These are phyloP conservation scores for Cryptops parisi DNA, from an alignment of 2,888 invertebrate species.

Conservation along the genomic window DNA sequence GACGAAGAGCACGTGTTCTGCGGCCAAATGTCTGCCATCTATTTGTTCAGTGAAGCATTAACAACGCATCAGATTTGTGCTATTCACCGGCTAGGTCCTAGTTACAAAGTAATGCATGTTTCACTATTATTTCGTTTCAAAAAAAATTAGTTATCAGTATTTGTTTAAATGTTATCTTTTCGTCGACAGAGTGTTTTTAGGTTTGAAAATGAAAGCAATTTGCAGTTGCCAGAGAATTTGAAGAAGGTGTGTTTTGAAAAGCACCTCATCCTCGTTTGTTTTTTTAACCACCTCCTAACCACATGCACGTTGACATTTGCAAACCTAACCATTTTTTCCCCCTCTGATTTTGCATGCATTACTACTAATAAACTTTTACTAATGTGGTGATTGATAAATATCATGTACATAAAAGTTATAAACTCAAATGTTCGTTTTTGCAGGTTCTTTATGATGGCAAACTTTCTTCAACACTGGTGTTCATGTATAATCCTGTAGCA, in stretches of 20 bases:
- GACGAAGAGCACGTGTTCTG: constrained; percentile 96
- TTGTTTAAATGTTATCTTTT: constrained; percentile 25
- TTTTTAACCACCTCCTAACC: no score
- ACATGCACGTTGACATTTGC: no score
- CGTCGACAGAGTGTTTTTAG: constrained; percentile 90
- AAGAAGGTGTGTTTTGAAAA: constrained; percentile 99
- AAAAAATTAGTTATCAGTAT: not conserved
- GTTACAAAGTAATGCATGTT: constrained; percentile 69
- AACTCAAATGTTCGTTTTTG: no score
- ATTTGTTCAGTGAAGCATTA: constrained; percentile 93
- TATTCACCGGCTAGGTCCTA: constrained; percentile 95
- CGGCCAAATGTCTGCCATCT: constrained; percentile 99
- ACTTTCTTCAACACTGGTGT: constrained; percentile 89
- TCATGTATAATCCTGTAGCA: constrained; percentile 99
- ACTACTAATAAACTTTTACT: not conserved
- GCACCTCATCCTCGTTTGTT: no score
- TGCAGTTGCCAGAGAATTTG: constrained; percentile 94
- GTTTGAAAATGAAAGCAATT: constrained; percentile 98
- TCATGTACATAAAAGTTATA: no score
- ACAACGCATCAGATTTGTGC: constrained; percentile 97
- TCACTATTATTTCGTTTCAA: not conserved
- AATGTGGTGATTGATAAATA: not conserved
- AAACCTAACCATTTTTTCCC: no score
- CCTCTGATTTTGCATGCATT: not conserved
- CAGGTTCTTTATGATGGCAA: constrained; percentile 98